Evolutionary conservation across 2,888 invertebrate species (phyloP).

Genomic region (Maniola hyperantus): DNA sequence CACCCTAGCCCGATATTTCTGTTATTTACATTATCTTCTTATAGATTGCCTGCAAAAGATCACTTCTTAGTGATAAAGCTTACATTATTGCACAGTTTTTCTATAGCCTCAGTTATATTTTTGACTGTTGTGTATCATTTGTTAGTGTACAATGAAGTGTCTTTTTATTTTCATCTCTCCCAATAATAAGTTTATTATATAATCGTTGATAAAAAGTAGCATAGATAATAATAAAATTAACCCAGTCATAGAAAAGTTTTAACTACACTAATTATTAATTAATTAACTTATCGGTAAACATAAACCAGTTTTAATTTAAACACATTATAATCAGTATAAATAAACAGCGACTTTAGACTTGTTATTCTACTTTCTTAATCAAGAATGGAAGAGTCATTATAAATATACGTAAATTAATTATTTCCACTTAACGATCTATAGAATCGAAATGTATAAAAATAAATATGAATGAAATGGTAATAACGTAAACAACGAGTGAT

Average conservation of each 20-base stretch:
- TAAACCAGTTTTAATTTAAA: slow-evolving; percentile 1
- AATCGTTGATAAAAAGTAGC: neutral
- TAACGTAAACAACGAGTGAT: neutral
- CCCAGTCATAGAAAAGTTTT: neutral
- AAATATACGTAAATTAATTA: neutral
- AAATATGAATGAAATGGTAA: neutral
- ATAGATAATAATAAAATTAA: neutral
- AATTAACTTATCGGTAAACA: neutral
- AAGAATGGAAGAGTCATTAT: neutral
- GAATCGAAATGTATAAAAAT: neutral
- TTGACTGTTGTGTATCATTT: no score
- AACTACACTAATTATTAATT: no score
- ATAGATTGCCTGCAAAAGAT: no score
- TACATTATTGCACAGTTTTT: no score
- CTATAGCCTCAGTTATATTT: no score
- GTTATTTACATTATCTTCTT: no score
- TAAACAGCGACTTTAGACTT: slow-evolving; percentile 6
- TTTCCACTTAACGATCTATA: neutral
- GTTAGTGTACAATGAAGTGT: no score
- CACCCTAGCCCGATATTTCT: no score
- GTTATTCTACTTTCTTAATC: slow-evolving; percentile 6
- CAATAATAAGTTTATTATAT: neutral
- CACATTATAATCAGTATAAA: slow-evolving; percentile 1
- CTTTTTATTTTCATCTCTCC: no score
- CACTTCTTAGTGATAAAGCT: no score